Conservation (phyloP, 2,113 vertebrate genomes). For the Hippotragus niger region DNA sequence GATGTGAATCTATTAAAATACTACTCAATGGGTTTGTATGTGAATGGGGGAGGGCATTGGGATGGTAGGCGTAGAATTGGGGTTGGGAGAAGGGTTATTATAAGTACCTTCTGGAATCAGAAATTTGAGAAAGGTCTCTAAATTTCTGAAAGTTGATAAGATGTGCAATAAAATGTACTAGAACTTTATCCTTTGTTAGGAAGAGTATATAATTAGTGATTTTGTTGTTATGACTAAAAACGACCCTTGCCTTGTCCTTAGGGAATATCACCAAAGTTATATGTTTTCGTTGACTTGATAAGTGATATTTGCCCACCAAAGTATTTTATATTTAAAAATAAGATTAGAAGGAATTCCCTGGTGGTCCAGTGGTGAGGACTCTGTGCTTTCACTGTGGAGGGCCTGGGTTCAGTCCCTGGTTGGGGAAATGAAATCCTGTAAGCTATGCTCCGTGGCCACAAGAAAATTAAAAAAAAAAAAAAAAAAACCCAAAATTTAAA, state of each 20-base stretch:
- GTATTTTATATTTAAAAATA: not conserved
- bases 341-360: not conserved
- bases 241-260: not conserved
- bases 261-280: not conserved
- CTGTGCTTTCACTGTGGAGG: not conserved
- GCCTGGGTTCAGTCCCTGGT: not conserved
- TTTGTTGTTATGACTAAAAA: not conserved
- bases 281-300: not conserved
- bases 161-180: not conserved
- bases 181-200: not conserved
- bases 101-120: not conserved
- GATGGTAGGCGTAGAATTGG: not conserved
- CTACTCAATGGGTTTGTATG: not conserved
- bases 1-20: not conserved
- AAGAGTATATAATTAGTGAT: not conserved
- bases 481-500: not conserved
- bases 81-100: not conserved
- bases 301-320: not conserved
- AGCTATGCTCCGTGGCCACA: not conserved
- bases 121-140: not conserved
- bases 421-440: not conserved
- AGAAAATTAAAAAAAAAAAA: not conserved
- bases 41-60: not conserved
- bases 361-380: not conserved
- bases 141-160: conserved; percentile 6